Conservation (phyloP, 2,888 invertebrate genomes). For the Lamellibrachia satsuma region DNA sequence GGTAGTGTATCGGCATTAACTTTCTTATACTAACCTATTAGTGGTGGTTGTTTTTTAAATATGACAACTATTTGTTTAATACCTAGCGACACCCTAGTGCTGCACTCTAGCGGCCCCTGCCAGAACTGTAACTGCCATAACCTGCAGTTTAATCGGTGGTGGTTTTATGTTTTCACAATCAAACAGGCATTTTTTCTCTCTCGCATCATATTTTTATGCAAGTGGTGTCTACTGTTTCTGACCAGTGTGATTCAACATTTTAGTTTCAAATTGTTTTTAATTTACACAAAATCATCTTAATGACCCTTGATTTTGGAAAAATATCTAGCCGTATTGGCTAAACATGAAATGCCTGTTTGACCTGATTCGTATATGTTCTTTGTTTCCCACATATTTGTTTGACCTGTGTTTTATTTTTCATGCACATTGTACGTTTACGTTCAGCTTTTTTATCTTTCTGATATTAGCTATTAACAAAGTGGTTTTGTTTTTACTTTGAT, state of each 20-base stretch:
- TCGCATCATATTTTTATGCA: not conserved
- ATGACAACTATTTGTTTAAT: not conserved
- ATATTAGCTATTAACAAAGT: too few species aligned
- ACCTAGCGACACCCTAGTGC: not conserved
- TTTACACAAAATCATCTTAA: not conserved
- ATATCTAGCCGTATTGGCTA: too few species aligned
- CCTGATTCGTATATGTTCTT: too few species aligned
- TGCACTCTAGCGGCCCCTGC: constrained; percentile 4
- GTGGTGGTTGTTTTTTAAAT: not conserved
- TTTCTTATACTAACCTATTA: not conserved
- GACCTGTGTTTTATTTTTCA: too few species aligned
- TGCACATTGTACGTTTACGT: too few species aligned
- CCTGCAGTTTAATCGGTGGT: constrained; percentile 13
- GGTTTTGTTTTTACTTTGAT: too few species aligned
- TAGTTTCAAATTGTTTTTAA: not conserved
- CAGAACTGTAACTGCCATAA: constrained; percentile 6
- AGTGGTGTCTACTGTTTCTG: not conserved
- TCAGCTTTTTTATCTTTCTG: too few species aligned
- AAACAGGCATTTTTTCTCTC: not conserved
- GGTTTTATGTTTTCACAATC: constrained; percentile 2
- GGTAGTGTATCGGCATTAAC: not conserved
- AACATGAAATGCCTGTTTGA: too few species aligned
- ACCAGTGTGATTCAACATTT: not conserved
- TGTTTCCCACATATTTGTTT: not conserved
- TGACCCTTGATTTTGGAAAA: too few species aligned